Base-by-base conservation (phyloP, 2,888 invertebrate genomes). In the Orchesellides sinensis region DNA sequence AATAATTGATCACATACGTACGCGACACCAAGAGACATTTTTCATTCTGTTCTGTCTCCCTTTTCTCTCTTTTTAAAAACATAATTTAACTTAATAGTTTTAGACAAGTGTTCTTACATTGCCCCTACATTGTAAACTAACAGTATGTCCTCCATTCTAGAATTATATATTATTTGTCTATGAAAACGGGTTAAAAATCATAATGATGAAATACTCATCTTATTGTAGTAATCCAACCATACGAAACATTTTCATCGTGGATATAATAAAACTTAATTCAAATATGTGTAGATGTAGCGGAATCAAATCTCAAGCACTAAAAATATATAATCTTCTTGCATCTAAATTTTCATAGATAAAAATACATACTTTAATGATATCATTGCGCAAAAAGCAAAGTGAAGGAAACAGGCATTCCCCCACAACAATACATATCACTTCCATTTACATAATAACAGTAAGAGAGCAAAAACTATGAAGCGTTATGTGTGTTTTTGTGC, bases 371-470 rank as follows among this genome's bases (percentile, higher is more conserved):
- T 35, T 19, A 59, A 35, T 17, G 56, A 77, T 77, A 75, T 78
- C 69, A 69, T 69, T 49, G 45, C n/a, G 68, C 17, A 69, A 63
- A 69, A 63, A 69, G 10, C 61, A 49, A 63, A 75, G 65, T 74
- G 66, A 68, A 17, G 66, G 65, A 54, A 49, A 49, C 14, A 49
- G 52, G 40, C 65, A 65, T 77, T 75, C 54, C 56, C 56, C 23
- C 65, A 65, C 25, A 52, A 54, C 52, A 77, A 68, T 68, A 68
- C n/a, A 68, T 77, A 77, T 59, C 68, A 47, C 77, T 65, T 70
- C 70, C 79, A 79, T 79, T 79, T 79, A 40, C 70, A 79, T 79
- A 79, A 79, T 79, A 72, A 63, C 63, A 54, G 54, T 35, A 29
- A 32, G 52, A 29, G 61, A n/a, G 12, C 23, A 75, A 65, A 66